A percentile compares a stretch with the other conserved stretches of the same genome.
phyloP scores from a whole-genome alignment of 2,113 vertebrate genomes.

The Polypterus senegalus region DNA sequence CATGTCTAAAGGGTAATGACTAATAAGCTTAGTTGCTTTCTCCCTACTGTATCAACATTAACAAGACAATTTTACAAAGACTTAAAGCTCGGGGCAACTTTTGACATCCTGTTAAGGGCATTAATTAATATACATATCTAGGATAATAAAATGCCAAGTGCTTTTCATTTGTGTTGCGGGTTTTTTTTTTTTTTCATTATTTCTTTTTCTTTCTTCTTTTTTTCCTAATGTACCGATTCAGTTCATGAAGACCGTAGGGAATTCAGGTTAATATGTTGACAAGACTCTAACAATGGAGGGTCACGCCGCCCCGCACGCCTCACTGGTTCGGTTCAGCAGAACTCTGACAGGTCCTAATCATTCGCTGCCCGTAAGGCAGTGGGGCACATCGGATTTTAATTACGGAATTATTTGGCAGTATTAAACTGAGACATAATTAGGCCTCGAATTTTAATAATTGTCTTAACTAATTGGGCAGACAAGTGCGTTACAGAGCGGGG shows the following conservation, averaged over 20 bases:
- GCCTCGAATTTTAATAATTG: conserved; percentile 89
- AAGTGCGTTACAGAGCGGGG: conserved; percentile 53
- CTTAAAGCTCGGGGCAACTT: conserved; percentile 51
- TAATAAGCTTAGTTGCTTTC: conserved; percentile 12
- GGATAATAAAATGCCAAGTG: conserved; percentile 62
- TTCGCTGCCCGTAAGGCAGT: conserved; percentile 83
- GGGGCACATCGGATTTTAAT: conserved; percentile 79
- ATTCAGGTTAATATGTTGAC: conserved; percentile 99
- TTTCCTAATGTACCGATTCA: conserved; percentile 47
- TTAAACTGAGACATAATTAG: conserved; percentile 97
- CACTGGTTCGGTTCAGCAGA: conserved; percentile 65
- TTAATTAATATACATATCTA: conserved; percentile 69
- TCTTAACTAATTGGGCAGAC: conserved; percentile 86
- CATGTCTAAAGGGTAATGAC: conserved; percentile 20
- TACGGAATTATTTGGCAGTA: conserved; percentile 75
- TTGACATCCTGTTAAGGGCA: conserved; percentile 48
- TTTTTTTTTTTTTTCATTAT: conserved; percentile 22
- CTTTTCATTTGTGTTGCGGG: conserved; percentile 45
- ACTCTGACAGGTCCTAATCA: conserved; percentile 95
- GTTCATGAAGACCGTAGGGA: conserved; percentile 81
- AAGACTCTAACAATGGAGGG: conserved; percentile 89
- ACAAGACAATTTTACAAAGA: conserved; percentile 34
- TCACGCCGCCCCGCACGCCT: conserved; percentile 84
- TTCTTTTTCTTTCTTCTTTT: conserved; percentile 42
- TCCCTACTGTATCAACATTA: conserved; percentile 12